Evolutionary conservation across 2,888 invertebrate species (phyloP).

Genomic region (Amaurobius ferox): DNA sequence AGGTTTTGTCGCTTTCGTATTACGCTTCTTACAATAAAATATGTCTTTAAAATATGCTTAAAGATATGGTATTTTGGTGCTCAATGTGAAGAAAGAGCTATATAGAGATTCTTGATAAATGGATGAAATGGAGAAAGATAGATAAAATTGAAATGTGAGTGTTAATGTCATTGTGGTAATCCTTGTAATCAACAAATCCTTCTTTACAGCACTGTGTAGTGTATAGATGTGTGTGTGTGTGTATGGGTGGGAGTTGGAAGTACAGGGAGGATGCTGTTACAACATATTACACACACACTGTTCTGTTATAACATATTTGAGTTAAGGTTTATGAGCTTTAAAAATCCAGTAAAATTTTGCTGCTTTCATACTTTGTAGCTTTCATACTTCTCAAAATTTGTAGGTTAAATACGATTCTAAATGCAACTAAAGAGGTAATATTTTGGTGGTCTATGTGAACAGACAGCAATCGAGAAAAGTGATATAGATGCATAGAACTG

Average conservation of each 20-base stretch:
- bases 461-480: background rate
- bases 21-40: too few species aligned
- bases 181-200: background rate
- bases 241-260: too few species aligned
- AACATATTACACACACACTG: too few species aligned
- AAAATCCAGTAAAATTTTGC: too few species aligned
- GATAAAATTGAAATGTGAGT: background rate
- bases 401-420: too few species aligned
- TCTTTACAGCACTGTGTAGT: background rate
- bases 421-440: background rate
- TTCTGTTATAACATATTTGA: too few species aligned
- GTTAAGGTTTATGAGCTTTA: too few species aligned
- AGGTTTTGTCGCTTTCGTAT: too few species aligned
- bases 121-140: background rate
- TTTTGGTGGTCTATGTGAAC: background rate
- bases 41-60: background rate
- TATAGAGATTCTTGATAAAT: background rate
- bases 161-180: background rate
- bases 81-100: background rate
- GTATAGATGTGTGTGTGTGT: too few species aligned
- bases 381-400: too few species aligned
- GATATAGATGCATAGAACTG: background rate
- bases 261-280: too few species aligned
- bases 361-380: too few species aligned
- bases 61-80: background rate